Conservation (phyloP, 2,113 vertebrate genomes). For the Microtus ochrogaster region DNA sequence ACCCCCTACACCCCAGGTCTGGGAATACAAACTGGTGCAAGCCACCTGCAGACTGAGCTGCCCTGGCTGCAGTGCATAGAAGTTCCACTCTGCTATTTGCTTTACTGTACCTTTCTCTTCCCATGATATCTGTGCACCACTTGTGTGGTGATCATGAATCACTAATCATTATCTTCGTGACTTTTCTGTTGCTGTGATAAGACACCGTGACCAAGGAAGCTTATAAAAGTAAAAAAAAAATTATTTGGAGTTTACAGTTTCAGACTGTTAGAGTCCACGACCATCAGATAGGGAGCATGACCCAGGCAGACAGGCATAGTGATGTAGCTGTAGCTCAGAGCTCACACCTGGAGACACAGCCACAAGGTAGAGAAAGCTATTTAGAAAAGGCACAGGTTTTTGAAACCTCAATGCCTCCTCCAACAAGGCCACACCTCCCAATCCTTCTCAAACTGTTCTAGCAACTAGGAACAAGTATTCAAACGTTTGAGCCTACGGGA, state of each 20-base stretch:
- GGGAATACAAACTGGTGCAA: not conserved
- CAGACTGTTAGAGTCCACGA: not conserved
- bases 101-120: constrained; percentile 7
- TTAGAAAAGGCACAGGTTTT: not conserved
- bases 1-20: not conserved
- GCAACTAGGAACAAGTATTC: not conserved
- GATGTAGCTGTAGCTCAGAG: not conserved
- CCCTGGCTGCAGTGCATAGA: not conserved
- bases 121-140: not conserved
- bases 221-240: not conserved
- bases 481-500: not conserved
- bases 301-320: not conserved
- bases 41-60: not conserved
- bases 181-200: not conserved
- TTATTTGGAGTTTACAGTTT: not conserved
- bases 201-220: not conserved
- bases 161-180: not conserved
- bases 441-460: not conserved
- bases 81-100: not conserved
- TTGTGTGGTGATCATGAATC: constrained; percentile 12
- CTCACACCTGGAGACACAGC: not conserved
- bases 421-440: not conserved
- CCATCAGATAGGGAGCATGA: not conserved
- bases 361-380: not conserved
- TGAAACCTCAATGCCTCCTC: not conserved